Conservation (phyloP, 2,888 invertebrate species). For the Lasioglossum villosulum region DNA sequence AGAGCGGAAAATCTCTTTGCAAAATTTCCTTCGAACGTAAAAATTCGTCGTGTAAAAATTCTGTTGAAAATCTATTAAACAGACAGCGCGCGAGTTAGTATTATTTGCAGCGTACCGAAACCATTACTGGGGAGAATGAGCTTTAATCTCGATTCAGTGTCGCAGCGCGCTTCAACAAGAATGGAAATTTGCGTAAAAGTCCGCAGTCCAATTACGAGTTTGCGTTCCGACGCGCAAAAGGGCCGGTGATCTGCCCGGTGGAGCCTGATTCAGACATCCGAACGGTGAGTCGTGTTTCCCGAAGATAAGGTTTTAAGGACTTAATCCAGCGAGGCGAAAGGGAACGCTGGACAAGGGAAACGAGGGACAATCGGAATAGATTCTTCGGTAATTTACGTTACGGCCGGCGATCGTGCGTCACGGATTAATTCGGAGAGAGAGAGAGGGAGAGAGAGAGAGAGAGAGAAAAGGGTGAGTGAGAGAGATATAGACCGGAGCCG, state of each 20-base stretch:
- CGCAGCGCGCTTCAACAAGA: background rate
- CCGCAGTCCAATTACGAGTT: conserved; percentile 4
- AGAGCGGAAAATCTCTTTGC: background rate
- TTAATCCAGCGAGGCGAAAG: conserved; percentile 66
- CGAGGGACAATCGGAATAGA: conserved; percentile 36
- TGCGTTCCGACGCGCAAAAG: background rate
- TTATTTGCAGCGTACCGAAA: background rate
- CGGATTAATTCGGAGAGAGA: conserved; percentile 63
- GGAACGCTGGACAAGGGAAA: conserved; percentile 43
- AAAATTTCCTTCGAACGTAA: background rate
- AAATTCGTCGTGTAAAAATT: background rate
- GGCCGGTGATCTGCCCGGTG: background rate
- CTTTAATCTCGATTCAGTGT: background rate
- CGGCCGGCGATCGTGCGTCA: conserved; percentile 66
- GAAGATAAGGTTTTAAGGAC: conserved; percentile 73
- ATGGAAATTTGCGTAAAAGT: background rate
- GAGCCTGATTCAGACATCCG: conserved; percentile 27
- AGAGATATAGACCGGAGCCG: conserved; percentile 2
- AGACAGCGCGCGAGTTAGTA: background rate
- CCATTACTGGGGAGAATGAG: background rate
- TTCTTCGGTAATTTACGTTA: conserved; percentile 71
- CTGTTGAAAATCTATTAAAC: background rate
- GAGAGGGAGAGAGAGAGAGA: background rate
- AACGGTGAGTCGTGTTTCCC: conserved; percentile 68
- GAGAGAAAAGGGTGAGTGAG: background rate